Conservation (phyloP, 92 coral and sea anemone genomes). For the Palythoa heliodiscus region DNA sequence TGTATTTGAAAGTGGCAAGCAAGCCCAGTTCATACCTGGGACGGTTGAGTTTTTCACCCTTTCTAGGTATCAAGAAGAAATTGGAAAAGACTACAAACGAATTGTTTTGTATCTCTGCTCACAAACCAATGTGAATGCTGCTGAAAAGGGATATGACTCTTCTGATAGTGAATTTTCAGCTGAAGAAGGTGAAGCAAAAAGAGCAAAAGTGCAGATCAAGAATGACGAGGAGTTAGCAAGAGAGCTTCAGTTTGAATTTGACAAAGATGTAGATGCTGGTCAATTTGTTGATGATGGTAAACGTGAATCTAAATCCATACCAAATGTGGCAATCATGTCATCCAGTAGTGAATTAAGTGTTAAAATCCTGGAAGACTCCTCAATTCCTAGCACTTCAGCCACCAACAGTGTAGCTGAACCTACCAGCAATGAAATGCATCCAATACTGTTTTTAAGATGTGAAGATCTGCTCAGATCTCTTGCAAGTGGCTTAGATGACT, state of each 20-base stretch:
- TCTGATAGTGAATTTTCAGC: too few relatives aligned
- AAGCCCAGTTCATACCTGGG: constrained; percentile 70
- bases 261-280: neutral
- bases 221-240: too few relatives aligned
- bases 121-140: too few relatives aligned
- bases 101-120: constrained; percentile 64
- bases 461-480: neutral
- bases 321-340: neutral
- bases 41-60: constrained; percentile 65
- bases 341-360: neutral
- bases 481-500: neutral
- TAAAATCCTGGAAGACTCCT: neutral
- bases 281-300: neutral
- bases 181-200: too few relatives aligned
- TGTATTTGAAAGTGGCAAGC: constrained; percentile 58
- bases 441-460: neutral
- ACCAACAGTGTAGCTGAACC: neutral
- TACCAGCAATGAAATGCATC: neutral
- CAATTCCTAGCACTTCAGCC: neutral
- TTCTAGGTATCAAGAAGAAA: constrained; percentile 57
- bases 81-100: constrained; percentile 69
- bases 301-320: neutral
- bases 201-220: too few relatives aligned
- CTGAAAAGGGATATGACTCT: too few relatives aligned
- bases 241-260: too few relatives aligned